A percentile compares a stretch with the other conserved stretches of the same genome.
These are phyloP conservation scores for Nannobrachium achirus DNA, from an alignment of 2,113 vertebrate genomes.

Conservation along the genomic window DNA sequence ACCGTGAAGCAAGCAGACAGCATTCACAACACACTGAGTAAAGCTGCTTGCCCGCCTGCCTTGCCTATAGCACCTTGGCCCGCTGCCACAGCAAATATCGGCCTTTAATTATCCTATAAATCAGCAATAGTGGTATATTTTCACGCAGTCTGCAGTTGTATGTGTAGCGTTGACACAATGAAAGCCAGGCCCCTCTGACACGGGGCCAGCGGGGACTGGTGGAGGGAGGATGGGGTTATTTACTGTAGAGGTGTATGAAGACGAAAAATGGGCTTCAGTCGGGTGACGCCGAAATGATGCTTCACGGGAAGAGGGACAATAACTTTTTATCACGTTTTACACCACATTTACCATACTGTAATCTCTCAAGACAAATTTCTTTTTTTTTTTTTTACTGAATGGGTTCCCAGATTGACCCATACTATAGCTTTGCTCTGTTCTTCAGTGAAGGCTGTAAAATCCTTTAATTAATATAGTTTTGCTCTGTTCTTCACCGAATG, in stretches of 20 bases:
- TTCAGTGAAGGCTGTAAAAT: slow-evolving; percentile 37
- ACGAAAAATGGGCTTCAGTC: slow-evolving; percentile 46
- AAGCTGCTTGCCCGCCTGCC: slow-evolving; percentile 40
- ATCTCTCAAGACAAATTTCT: too few relatives aligned
- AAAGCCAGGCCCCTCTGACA: slow-evolving; percentile 65
- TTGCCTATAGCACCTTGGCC: slow-evolving; percentile 65
- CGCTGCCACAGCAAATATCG: slow-evolving; percentile 67
- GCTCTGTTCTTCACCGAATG: too few relatives aligned
- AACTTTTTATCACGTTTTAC: too few relatives aligned
- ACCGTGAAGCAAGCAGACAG: slow-evolving; percentile 31
- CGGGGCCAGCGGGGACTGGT: slow-evolving; percentile 26
- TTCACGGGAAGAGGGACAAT: background rate
- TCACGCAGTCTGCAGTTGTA: slow-evolving; percentile 53
- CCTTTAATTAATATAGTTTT: slow-evolving; percentile 15
- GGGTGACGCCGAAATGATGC: slow-evolving; percentile 44
- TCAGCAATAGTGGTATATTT: slow-evolving; percentile 69
- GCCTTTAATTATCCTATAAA: slow-evolving; percentile 78
- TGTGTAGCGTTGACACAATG: slow-evolving; percentile 59
- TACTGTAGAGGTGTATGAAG: slow-evolving; percentile 24
- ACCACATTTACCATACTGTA: too few relatives aligned
- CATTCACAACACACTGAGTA: slow-evolving; percentile 32
- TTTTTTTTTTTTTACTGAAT: too few relatives aligned
- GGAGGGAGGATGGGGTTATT: slow-evolving; percentile 34
- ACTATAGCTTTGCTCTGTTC: slow-evolving; percentile 17
- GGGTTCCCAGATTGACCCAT: background rate